Base-by-base conservation (phyloP, 53 echinoderm and acorn worm species). In the Holothuria scabra region DNA sequence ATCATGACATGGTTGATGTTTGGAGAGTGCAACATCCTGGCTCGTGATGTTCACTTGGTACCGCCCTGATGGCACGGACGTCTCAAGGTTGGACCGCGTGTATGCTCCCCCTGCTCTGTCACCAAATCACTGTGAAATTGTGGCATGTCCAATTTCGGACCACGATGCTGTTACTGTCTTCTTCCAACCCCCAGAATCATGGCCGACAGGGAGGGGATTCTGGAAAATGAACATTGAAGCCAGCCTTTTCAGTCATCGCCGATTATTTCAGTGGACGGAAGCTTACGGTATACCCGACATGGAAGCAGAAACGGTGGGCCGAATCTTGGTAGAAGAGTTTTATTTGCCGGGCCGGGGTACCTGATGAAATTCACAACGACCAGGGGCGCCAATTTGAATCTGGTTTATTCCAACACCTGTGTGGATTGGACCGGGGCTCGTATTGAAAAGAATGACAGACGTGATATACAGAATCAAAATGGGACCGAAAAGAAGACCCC, bases 361-460 rank as follows among this genome's bases (percentile, higher is more conserved):
- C 70, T 7, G 20, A 35, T 5, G 32, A 69, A 59, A 28, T 60
- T 5, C 81, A 81, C 23, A 67, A 41, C 21, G 76, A 85, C 28
- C 74, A 85, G 32, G 85, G 84, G 5, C 44, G 44, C 8, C 14
- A 69, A n/a, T 84, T 84, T 70, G 69, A 70, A 33, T 84, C 84
- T 23, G 55, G 41, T 4, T 2, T 65, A 76, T 49, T 29, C 16
- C 16, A 32, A 76, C 29, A 28, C 70, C 29, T 76, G 76, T 33
- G 55, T 79, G 79, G 58, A 52, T 23, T 12, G 79, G 79, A 24
- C 79, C 79, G 1, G 46, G 62, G 22, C 28, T 61, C 22, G 12
- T 61, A 6, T 7, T 61, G 12, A 61, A 61, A 14, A 61, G 28
- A 61, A 61, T 61, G 12, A 61, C 22, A 8, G 62, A 61, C 28